A percentile compares a stretch with the other conserved stretches of the same genome.
These are phyloP conservation scores for Apeira syringaria DNA, from an alignment of 2,888 invertebrate species.

Conservation along the genomic window DNA sequence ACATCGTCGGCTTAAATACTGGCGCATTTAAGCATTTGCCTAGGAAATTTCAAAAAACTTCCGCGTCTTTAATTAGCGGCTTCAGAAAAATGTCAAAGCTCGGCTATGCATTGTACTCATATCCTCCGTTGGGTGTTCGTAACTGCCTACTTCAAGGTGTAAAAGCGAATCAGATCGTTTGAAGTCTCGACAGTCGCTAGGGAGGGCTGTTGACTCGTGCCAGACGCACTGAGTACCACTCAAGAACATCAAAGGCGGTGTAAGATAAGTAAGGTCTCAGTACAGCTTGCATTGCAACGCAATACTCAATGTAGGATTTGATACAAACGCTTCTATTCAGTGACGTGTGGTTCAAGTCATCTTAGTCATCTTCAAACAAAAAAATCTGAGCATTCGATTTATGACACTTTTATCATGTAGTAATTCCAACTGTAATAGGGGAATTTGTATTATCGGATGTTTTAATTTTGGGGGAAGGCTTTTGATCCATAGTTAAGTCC, in stretches of 20 bases:
- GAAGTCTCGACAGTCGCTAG: conserved; percentile 55
- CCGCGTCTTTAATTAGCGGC: conserved; percentile 19
- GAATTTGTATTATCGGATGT: no score
- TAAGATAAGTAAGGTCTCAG: conserved; percentile 35
- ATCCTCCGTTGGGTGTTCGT: conserved; percentile 25
- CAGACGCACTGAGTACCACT: conserved; percentile 69
- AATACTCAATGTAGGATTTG: not conserved
- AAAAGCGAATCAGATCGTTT: conserved; percentile 73
- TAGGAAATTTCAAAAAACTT: conserved; percentile 3
- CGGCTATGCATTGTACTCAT: conserved; percentile 18
- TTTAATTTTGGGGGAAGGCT: no score
- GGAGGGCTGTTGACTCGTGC: conserved; percentile 55
- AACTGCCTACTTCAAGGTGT: conserved; percentile 64
- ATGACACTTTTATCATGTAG: no score
- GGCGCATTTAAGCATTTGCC: no score
- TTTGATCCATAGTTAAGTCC: no score
- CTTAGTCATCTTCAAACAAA: no score
- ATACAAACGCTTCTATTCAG: not conserved
- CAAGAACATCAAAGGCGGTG: conserved; percentile 63
- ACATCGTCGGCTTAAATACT: no score
- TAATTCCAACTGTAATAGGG: no score
- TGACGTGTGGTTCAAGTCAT: not conserved
- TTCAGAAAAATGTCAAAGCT: conserved; percentile 14
- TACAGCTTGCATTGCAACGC: conserved; percentile 30
- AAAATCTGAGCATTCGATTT: no score